Conservation (phyloP, 2,113 vertebrate genomes). For the Seriola quinqueradiata region DNA sequence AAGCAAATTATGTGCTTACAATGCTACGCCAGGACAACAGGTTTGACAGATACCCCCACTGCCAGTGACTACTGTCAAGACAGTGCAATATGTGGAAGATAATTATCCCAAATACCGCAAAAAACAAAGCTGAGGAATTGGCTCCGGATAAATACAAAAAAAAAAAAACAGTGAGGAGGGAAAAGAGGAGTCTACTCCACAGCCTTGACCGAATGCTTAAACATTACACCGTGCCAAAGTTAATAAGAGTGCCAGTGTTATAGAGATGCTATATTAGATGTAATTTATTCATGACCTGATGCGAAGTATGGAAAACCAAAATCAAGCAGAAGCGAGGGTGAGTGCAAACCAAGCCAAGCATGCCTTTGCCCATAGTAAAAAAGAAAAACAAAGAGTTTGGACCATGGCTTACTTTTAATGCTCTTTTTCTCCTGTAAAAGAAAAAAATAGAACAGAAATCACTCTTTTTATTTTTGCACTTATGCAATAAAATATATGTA, state of each 20-base stretch:
- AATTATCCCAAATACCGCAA: constrained; percentile 33
- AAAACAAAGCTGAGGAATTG: constrained; percentile 25
- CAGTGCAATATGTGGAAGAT: constrained; percentile 14
- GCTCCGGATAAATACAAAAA: constrained; percentile 5
- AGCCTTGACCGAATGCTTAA: constrained; percentile 23
- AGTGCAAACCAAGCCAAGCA: constrained; percentile 84
- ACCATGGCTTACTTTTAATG: constrained; percentile 89
- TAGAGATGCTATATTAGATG: constrained; percentile 74
- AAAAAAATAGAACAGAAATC: constrained; percentile 86
- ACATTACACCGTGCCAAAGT: constrained; percentile 34
- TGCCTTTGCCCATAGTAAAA: constrained; percentile 75
- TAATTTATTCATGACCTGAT: constrained; percentile 75
- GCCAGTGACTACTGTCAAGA: constrained; percentile 16
- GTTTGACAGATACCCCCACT: constrained; percentile 29
- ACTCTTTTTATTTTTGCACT: constrained; percentile 76
- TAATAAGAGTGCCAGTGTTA: constrained; percentile 54
- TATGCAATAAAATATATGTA: constrained; percentile 38
- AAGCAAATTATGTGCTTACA: constrained; percentile 71
- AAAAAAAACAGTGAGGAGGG: constrained; percentile 12
- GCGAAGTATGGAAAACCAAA: constrained; percentile 79
- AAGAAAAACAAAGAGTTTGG: constrained; percentile 71
- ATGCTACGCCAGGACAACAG: constrained; percentile 60
- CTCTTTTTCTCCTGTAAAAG: constrained; percentile 90
- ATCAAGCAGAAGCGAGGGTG: constrained; percentile 80
- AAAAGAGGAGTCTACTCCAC: constrained; percentile 24